Base-by-base conservation (phyloP, 2,113 vertebrate genomes). In the Malaclemys terrapin region DNA sequence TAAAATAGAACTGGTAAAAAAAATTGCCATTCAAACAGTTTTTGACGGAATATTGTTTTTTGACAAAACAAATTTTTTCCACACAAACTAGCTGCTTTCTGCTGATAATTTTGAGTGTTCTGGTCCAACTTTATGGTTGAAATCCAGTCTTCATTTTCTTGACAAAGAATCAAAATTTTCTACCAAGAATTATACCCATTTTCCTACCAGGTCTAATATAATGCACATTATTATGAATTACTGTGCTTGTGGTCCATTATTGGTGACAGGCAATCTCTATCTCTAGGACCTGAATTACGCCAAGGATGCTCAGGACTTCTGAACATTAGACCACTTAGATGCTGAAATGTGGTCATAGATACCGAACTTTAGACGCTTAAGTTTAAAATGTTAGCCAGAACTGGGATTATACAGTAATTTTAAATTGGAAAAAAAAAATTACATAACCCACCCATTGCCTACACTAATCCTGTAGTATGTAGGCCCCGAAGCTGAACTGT, bases 221-320 rank as follows among this genome's bases (percentile, higher is more conserved):
- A 84, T 38, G 62, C 85, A 95, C 96, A 96, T 95, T 95, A 89
- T 80, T 82, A 79, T 92, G 93, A 93, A 96, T 85, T 89, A 94
- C 83, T 54, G 45, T 91, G 91, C 45, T 93, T 94, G 87, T 92
- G 89, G 92, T 90, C 87, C 88, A 95, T 96, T 97, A 94, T 96
- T 93, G 38, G 88, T 90, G 94, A 90, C 85, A 95, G 95, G 96
- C 95, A 95, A 96, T 95, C 93, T 56, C 87, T 90, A 59, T 88
- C 93, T 96, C 24, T 90, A 93, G 91, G 82, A 45, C 45, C 72
- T 45, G 20, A 25, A 76, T 45, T 45, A 22, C 5, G 2, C 3
- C 22, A 42, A 45, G 19, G 31, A n/a, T n/a, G 35, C 16, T 69
- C 35, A 31, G 31, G 62, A 69, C 62, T n/a, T 69, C 35, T 17